Conservation (phyloP, 2,797 vertebrate species). For the Phylloscopus collybita region DNA sequence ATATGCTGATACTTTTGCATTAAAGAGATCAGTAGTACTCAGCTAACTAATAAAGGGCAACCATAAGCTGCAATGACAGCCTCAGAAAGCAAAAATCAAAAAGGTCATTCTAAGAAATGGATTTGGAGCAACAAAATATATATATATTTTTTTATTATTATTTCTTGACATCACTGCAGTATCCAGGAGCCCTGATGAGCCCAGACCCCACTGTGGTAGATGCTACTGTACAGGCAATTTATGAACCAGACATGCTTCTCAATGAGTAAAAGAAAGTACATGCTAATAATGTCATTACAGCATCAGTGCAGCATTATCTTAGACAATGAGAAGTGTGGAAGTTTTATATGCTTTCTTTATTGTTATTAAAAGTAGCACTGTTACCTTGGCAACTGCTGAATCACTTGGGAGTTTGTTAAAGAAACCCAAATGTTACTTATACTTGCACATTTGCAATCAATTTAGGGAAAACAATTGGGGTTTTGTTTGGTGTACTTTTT, state of each 20-base stretch:
- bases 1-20: background rate
- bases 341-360: constrained; percentile 62
- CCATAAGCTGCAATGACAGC: background rate
- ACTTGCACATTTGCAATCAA: constrained; percentile 66
- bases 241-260: constrained; percentile 14
- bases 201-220: background rate
- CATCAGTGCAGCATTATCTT: constrained; percentile 35
- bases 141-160: background rate
- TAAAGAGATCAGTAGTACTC: background rate
- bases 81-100: background rate
- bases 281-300: constrained; percentile 17
- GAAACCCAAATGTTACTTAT: constrained; percentile 65
- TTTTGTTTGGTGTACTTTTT: background rate
- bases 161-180: background rate
- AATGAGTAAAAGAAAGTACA: constrained; percentile 20
- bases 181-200: background rate
- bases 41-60: background rate
- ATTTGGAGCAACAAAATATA: background rate
- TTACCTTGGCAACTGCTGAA: constrained; percentile 74
- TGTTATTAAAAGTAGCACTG: constrained; percentile 73
- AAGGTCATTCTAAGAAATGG: background rate
- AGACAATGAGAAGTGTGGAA: constrained; percentile 56
- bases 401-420: constrained; percentile 56
- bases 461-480: constrained; percentile 42
- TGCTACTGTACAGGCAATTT: background rate